These are phyloP conservation scores for Diaprepes abbreviatus DNA, from an alignment of 2,888 invertebrate species.

Conservation along the genomic window DNA sequence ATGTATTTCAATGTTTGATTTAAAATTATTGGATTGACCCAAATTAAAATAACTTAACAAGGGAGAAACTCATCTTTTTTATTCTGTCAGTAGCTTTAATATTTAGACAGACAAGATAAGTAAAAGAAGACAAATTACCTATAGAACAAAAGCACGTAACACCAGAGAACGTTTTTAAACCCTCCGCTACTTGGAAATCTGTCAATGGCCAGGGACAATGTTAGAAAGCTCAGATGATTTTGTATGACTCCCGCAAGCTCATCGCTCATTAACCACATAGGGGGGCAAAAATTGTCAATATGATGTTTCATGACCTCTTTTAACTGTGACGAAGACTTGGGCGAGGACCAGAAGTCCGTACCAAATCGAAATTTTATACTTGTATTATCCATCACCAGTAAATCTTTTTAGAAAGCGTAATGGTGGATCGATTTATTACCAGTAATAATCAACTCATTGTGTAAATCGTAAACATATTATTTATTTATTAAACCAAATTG, in stretches of 20 bases:
- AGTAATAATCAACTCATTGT: not conserved
- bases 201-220: conserved; percentile 44
- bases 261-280: conserved; percentile 55
- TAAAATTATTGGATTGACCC: not conserved
- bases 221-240: conserved; percentile 41
- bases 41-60: not conserved
- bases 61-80: conserved; percentile 15
- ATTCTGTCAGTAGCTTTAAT: conserved; percentile 52
- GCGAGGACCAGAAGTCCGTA: conserved; percentile 40
- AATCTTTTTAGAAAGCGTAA: not conserved
- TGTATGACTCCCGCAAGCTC: conserved; percentile 54
- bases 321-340: conserved; percentile 38
- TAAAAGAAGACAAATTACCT: conserved; percentile 49
- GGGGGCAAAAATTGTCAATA: conserved; percentile 49
- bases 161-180: conserved; percentile 18
- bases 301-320: conserved; percentile 38
- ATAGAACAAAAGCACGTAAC: conserved; percentile 44
- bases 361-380: conserved; percentile 42
- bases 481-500: conserved; percentile 6
- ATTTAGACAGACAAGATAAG: conserved; percentile 55
- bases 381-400: not conserved
- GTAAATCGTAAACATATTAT: not conserved
- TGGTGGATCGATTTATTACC: conserved; percentile 2
- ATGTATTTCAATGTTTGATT: no score
- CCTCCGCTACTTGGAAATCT: conserved; percentile 38